phyloP scores from a whole-genome alignment of 2,888 invertebrate species.

The Schizotus pectinicornis region DNA sequence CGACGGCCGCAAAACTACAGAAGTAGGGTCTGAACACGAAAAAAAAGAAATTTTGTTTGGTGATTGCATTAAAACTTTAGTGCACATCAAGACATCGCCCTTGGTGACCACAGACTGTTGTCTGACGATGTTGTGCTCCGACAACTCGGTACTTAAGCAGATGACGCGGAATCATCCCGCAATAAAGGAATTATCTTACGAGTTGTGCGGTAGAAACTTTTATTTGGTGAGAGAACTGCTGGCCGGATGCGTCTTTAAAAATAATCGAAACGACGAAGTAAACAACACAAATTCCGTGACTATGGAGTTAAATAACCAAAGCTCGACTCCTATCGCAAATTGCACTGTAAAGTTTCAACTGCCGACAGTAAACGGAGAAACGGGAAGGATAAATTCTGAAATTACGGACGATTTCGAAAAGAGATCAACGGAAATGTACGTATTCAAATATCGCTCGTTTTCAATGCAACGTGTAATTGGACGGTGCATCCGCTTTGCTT shows the following conservation, averaged over 20 bases:
- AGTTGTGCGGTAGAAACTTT: conserved; percentile 27
- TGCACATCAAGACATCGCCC: conserved; percentile 15
- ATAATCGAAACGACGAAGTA: conserved; percentile 21
- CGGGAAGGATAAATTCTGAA: conserved; percentile 26
- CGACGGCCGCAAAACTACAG: conserved; percentile 5
- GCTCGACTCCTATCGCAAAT: conserved; percentile 21
- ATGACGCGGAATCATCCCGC: conserved; percentile 6
- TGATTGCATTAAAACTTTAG: conserved; percentile 25
- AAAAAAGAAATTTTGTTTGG: neutral
- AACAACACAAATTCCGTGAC: conserved; percentile 29
- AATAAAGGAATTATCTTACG: conserved; percentile 11
- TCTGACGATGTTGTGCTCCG: conserved; percentile 29
- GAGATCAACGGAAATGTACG: conserved; percentile 23
- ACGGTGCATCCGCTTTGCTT: too few relatives aligned
- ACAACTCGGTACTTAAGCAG: neutral
- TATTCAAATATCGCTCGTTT: conserved; percentile 17
- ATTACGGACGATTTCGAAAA: conserved; percentile 16
- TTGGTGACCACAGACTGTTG: conserved; percentile 27
- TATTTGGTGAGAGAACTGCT: conserved; percentile 17
- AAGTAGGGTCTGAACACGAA: conserved; percentile 1
- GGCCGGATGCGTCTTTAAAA: conserved; percentile 18
- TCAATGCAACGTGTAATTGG: conserved; percentile 7
- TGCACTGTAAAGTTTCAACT: conserved; percentile 26
- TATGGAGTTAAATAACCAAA: conserved; percentile 16
- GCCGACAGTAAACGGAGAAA: conserved; percentile 23